A percentile compares a stretch with the other conserved stretches of the same genome.
Evolutionary conservation across 2,888 invertebrate species (phyloP).

Genomic region (Barypeithes pellucidus): DNA sequence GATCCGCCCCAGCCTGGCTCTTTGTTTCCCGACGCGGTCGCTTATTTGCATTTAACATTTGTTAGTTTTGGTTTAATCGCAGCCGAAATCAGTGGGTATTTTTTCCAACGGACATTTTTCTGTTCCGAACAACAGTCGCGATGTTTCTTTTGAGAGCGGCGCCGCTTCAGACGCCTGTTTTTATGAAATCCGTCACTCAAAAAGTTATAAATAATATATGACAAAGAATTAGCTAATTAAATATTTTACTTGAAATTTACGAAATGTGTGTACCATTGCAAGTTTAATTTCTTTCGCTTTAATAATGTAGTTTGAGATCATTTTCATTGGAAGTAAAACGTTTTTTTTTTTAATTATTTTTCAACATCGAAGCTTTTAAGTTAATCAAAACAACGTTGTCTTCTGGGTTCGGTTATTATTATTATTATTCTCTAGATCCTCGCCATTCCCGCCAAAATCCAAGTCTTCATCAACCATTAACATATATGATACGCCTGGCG

Average conservation of each 20-base stretch:
- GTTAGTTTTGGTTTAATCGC: constrained; percentile 60
- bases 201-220: too few species aligned
- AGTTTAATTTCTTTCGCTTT: too few species aligned
- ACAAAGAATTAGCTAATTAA: too few species aligned
- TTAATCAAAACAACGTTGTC: constrained; percentile 3
- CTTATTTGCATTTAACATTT: constrained; percentile 68
- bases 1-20: constrained; percentile 50
- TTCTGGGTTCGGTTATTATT: too few species aligned
- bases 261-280: too few species aligned
- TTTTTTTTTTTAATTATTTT: constrained; percentile 28
- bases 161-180: constrained; percentile 48
- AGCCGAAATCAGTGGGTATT: constrained; percentile 53
- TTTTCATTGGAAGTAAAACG: background rate
- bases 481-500: too few species aligned
- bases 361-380: constrained; percentile 29
- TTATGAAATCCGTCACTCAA: too few species aligned
- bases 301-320: too few species aligned
- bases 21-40: constrained; percentile 61
- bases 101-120: constrained; percentile 53
- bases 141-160: constrained; percentile 52
- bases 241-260: too few species aligned
- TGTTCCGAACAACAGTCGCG: constrained; percentile 55
- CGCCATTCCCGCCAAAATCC: too few species aligned
- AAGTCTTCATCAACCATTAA: too few species aligned
- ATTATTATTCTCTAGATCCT: too few species aligned